Evolutionary conservation across 2,888 invertebrate genomes (phyloP).

Genomic region (Mylabris sibirica): DNA sequence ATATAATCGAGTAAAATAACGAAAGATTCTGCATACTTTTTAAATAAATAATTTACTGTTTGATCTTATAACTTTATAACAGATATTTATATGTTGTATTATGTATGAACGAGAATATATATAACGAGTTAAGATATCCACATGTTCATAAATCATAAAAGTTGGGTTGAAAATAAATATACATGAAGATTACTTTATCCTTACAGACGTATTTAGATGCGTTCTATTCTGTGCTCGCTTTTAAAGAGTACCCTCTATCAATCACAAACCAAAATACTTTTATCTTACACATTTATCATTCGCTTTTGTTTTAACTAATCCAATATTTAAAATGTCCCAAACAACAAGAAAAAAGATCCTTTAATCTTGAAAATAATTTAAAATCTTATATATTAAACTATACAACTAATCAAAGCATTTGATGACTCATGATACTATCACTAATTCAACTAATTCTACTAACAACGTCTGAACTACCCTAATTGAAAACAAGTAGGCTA

Average conservation of each 20-base stretch:
- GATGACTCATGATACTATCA: background rate
- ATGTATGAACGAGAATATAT: conserved; percentile 23
- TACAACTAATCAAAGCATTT: background rate
- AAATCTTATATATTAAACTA: too few species aligned
- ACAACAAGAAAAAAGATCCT: background rate
- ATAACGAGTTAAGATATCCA: conserved; percentile 16
- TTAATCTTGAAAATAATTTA: background rate
- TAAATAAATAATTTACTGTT: conserved; percentile 20
- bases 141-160: conserved; percentile 27
- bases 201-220: conserved; percentile 23
- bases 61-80: conserved; percentile 21
- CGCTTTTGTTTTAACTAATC: conserved; percentile 3
- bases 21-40: background rate
- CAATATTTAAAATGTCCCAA: background rate
- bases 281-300: conserved; percentile 16
- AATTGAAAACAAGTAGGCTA: background rate
- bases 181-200: conserved; percentile 27
- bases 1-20: too few species aligned
- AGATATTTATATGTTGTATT: conserved; percentile 27
- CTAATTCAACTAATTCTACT: background rate
- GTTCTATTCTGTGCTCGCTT: conserved; percentile 14
- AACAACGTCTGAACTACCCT: background rate
- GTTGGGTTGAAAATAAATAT: conserved; percentile 26
- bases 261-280: conserved; percentile 17
- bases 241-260: conserved; percentile 21